Conservation (phyloP, 23 tunicate genomes). For the Ciona savignyi region DNA sequence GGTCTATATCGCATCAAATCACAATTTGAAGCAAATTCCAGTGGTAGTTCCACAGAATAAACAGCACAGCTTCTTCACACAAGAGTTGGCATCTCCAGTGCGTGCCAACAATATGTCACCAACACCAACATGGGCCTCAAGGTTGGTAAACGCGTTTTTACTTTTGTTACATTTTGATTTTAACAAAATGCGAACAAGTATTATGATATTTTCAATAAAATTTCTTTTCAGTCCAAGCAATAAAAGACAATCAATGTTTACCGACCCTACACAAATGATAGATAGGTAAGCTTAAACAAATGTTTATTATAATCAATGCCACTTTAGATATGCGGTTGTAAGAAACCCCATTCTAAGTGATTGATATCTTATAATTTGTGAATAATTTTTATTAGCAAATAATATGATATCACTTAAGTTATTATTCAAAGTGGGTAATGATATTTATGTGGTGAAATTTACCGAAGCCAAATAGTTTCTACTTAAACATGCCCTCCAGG, state of each 20-base stretch:
- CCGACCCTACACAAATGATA: slow-evolving; percentile 14
- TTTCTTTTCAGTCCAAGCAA: slow-evolving; percentile 27
- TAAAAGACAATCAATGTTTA: slow-evolving; percentile 44
- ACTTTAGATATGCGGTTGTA: no score
- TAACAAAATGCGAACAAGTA: background rate
- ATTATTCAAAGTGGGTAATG: no score
- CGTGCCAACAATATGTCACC: background rate
- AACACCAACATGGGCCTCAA: background rate
- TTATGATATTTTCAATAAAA: background rate
- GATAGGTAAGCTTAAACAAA: slow-evolving; percentile 51
- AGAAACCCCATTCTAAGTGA: no score
- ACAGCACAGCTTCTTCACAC: background rate
- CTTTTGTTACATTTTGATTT: background rate
- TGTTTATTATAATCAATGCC: no score
- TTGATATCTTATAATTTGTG: no score
- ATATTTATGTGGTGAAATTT: no score
- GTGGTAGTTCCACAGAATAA: background rate
- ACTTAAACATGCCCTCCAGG: no score
- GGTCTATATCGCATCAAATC: background rate
- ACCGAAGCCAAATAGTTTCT: no score
- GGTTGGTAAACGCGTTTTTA: background rate
- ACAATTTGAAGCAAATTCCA: background rate
- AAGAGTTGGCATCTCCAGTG: background rate
- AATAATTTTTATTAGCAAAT: no score
- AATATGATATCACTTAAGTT: no score